phyloP scores from a whole-genome alignment of 2,797 vertebrate genomes.

The Myoxocephalus aenaeus region DNA sequence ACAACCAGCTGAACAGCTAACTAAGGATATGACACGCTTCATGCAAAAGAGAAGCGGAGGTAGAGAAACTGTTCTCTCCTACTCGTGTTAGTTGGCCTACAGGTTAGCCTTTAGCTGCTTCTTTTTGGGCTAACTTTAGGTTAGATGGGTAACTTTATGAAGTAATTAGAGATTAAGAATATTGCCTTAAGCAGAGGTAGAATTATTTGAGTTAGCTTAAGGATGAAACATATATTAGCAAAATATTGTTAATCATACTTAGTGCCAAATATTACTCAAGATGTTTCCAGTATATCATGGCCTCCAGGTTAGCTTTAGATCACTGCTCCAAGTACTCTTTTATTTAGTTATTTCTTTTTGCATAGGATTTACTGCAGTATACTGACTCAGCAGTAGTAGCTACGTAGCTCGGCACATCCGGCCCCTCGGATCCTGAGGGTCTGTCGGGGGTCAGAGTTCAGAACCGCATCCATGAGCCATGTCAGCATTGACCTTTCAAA shows the following conservation, averaged over 20 bases:
- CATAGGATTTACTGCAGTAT: constrained; percentile 52
- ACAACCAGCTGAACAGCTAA: constrained; percentile 69
- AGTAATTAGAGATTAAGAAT: constrained; percentile 53
- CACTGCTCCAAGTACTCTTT: constrained; percentile 56
- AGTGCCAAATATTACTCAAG: constrained; percentile 74
- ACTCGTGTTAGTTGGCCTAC: constrained; percentile 32
- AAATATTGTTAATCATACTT: constrained; percentile 58
- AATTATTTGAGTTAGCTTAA: constrained; percentile 55
- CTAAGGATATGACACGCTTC: constrained; percentile 46
- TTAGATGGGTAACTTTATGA: constrained; percentile 50
- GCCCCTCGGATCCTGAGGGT: constrained; percentile 56
- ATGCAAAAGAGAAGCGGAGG: constrained; percentile 47
- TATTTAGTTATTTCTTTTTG: constrained; percentile 41
- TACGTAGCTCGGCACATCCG: constrained; percentile 67
- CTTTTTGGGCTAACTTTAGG: constrained; percentile 49
- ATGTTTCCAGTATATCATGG: constrained; percentile 57
- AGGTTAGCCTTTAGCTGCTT: constrained; percentile 50
- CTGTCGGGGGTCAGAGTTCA: constrained; percentile 57
- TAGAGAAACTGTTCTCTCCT: constrained; percentile 35
- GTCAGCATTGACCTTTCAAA: constrained; percentile 73
- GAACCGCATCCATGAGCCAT: constrained; percentile 81
- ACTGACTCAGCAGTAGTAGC: constrained; percentile 69
- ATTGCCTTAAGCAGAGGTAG: constrained; percentile 69
- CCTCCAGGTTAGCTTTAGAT: constrained; percentile 66
- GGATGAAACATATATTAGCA: constrained; percentile 55